Evolutionary conservation across 2,888 invertebrate species (phyloP).

Genomic region (Dolomedes plantarius): DNA sequence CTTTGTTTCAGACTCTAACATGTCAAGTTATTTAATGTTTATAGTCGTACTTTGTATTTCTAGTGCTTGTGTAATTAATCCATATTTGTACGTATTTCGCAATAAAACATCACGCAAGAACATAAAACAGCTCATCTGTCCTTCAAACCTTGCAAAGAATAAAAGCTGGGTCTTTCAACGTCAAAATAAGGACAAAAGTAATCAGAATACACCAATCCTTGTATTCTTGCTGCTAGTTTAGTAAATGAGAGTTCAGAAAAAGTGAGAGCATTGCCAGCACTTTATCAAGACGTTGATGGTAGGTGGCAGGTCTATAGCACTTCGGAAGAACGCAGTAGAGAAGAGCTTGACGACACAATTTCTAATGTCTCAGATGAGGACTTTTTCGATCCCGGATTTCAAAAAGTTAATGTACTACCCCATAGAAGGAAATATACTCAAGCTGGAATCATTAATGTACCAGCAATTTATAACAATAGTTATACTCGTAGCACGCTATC

Average conservation of each 20-base stretch:
- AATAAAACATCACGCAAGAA: slow-evolving; percentile 83
- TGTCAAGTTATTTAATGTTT: slow-evolving; percentile 77
- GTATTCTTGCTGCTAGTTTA: slow-evolving; percentile 58
- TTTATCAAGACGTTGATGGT: slow-evolving; percentile 55
- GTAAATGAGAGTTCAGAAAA: slow-evolving; percentile 60
- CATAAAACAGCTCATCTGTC: slow-evolving; percentile 74
- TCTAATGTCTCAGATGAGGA: slow-evolving; percentile 59
- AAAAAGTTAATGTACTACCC: neutral
- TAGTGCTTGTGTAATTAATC: slow-evolving; percentile 83
- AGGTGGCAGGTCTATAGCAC: slow-evolving; percentile 64
- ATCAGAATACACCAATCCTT: slow-evolving; percentile 25
- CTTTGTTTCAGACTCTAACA: slow-evolving; percentile 76
- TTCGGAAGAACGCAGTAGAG: slow-evolving; percentile 58
- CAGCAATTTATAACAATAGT: slow-evolving; percentile 63
- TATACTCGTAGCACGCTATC: slow-evolving; percentile 18
- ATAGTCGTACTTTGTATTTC: slow-evolving; percentile 80
- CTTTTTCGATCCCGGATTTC: slow-evolving; percentile 40
- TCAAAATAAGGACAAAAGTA: slow-evolving; percentile 32
- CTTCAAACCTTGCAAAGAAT: slow-evolving; percentile 45
- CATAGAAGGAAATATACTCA: slow-evolving; percentile 29
- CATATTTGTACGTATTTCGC: slow-evolving; percentile 86
- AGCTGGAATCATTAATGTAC: slow-evolving; percentile 37
- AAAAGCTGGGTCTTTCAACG: slow-evolving; percentile 52
- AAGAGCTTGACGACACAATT: slow-evolving; percentile 52
- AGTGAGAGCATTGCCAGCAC: slow-evolving; percentile 51